Evolutionary conservation across 2,888 invertebrate genomes (phyloP).

Genomic region (Coelinius sp.): DNA sequence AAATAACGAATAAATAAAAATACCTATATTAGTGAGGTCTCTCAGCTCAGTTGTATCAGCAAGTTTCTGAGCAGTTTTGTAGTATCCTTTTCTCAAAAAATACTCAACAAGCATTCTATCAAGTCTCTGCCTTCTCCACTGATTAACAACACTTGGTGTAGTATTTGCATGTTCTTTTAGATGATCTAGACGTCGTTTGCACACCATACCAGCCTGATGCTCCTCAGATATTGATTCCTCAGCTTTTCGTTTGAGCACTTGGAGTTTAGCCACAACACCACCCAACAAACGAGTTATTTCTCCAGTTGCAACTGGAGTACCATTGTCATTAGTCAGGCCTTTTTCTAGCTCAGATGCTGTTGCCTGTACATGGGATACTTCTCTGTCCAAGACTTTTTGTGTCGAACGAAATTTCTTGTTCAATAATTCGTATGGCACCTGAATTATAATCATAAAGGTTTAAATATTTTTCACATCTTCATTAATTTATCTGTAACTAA

Average conservation of each 20-base stretch:
- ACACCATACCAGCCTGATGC: slow-evolving; percentile 89
- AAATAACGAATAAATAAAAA: slow-evolving; percentile 47
- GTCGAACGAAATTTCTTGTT: slow-evolving; percentile 97
- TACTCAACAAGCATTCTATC: slow-evolving; percentile 98
- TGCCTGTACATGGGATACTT: slow-evolving; percentile 89
- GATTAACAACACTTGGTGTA: slow-evolving; percentile 75
- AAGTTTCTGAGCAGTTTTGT: slow-evolving; percentile 91
- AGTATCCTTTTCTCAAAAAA: slow-evolving; percentile 94
- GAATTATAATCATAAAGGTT: slow-evolving; percentile 33
- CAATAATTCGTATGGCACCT: slow-evolving; percentile 98
- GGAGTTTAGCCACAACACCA: slow-evolving; percentile 91
- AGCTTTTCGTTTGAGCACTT: slow-evolving; percentile 92
- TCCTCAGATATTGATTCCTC: slow-evolving; percentile 95
- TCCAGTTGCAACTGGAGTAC: slow-evolving; percentile 76
- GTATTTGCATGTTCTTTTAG: slow-evolving; percentile 82
- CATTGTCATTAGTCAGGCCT: slow-evolving; percentile 75
- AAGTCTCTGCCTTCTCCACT: slow-evolving; percentile 89
- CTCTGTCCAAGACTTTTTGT: slow-evolving; percentile 94
- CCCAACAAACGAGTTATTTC: slow-evolving; percentile 87
- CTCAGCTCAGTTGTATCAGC: slow-evolving; percentile 85
- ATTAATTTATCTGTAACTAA: too few relatives aligned
- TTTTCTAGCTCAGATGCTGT: slow-evolving; percentile 86
- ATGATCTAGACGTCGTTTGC: slow-evolving; percentile 94
- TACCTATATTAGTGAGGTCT: slow-evolving; percentile 93
- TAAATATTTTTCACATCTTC: too few relatives aligned